Conservation (phyloP, 2,888 invertebrate genomes). For the Hoplodrina blanda region DNA sequence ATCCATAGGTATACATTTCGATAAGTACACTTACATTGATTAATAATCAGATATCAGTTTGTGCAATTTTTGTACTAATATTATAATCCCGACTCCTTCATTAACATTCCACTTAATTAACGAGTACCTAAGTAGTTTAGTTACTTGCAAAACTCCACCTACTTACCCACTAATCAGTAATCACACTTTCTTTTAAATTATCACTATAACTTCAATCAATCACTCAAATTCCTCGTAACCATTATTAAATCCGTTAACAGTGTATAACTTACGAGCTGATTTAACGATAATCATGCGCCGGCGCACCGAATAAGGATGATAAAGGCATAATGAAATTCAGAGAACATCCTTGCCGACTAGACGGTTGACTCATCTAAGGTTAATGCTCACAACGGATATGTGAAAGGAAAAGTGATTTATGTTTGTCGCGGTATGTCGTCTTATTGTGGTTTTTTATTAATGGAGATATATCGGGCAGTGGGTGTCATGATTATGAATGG, state of each 20-base stretch:
- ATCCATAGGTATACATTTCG: too few relatives aligned
- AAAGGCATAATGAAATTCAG: slow-evolving; percentile 52
- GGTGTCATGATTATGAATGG: neutral
- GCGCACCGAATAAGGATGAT: slow-evolving; percentile 32
- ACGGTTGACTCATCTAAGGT: slow-evolving; percentile 60
- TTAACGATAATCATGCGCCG: slow-evolving; percentile 23
- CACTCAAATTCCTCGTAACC: slow-evolving; percentile 2
- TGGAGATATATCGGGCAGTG: neutral
- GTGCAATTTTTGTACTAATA: neutral
- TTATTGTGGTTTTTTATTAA: slow-evolving; percentile 1
- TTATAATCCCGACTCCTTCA: neutral
- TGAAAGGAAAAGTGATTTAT: slow-evolving; percentile 44
- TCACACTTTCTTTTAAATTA: slow-evolving; percentile 1
- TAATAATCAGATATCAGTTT: too few relatives aligned
- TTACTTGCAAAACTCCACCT: neutral
- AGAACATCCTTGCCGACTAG: slow-evolving; percentile 52
- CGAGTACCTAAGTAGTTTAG: neutral
- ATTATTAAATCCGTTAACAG: slow-evolving; percentile 15
- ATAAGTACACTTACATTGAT: too few relatives aligned
- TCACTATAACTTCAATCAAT: slow-evolving; percentile 21
- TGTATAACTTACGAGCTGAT: slow-evolving; percentile 16
- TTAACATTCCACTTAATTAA: neutral
- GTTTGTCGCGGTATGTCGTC: neutral
- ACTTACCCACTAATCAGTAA: neutral
- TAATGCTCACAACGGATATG: slow-evolving; percentile 35